Evolutionary conservation across 2,113 vertebrate species (phyloP).

Genomic region (Herpetotheres cachinnans): DNA sequence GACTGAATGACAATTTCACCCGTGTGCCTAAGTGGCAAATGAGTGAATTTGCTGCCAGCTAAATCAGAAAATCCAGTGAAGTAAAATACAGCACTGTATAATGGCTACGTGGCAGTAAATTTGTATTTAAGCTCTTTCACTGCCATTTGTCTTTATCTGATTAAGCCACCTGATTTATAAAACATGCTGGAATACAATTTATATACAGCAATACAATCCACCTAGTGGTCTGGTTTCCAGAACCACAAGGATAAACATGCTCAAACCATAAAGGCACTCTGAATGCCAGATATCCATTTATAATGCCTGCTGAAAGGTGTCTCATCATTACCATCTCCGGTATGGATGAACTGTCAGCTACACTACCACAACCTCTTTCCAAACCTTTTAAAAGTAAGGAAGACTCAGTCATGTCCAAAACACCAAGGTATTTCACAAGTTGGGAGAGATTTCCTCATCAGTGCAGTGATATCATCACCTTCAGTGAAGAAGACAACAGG

Average conservation of each 20-base stretch:
- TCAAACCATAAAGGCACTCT: constrained; percentile 29
- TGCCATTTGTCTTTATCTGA: constrained; percentile 18
- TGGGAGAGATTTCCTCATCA: not conserved
- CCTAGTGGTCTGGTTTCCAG: constrained; percentile 15
- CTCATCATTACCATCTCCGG: not conserved
- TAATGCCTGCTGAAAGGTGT: constrained; percentile 15
- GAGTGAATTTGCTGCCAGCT: not conserved
- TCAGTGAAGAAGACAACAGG: not conserved
- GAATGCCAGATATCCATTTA: constrained; percentile 19
- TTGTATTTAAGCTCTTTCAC: not conserved
- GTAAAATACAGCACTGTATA: not conserved
- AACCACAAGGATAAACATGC: constrained; percentile 26
- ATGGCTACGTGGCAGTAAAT: not conserved
- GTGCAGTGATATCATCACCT: not conserved
- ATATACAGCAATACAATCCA: not conserved
- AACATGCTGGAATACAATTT: not conserved
- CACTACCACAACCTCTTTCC: not conserved
- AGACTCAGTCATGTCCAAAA: not conserved
- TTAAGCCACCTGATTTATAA: constrained; percentile 31
- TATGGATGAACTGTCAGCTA: constrained; percentile 53
- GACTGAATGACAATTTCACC: not conserved
- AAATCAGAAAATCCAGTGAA: not conserved
- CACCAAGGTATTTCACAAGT: not conserved
- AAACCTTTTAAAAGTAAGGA: constrained; percentile 23
- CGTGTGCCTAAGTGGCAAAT: not conserved